Evolutionary conservation across 2,888 invertebrate genomes (phyloP), one percentile per base, ranked within the genome.

Genomic region (Sisyra terminalis): DNA sequence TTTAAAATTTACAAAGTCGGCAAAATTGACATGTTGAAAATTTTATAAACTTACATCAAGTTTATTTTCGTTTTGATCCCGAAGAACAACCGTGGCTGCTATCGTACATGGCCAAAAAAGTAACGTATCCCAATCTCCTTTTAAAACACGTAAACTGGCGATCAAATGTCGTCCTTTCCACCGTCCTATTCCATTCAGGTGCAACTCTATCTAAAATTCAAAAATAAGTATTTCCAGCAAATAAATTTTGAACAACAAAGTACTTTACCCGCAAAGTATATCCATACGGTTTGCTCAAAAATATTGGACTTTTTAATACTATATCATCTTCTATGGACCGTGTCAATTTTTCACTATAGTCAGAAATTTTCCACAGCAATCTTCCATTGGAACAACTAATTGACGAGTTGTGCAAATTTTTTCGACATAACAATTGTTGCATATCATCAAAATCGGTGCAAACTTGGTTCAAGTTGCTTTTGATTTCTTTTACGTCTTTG

Each of bases 121-220:
- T 39, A 83, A 55, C 1, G 77, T 63, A 61, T 84, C 84, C 60
- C 76, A 82, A 29, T 78, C 75, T 0, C 83, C 82, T 2, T 71
- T 69, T 24, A 81, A 64, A 1, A 81, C 71, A 37, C 76, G 72
- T 34, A 83, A 63, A 1, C 78, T 78, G 7, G 78, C 72, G 34
- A 82, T 75, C 39, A 81, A 57, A 54, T 84, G 77, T 0, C 83
- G 68, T 1, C 78, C 81, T 53, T 72, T 77, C 83, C 83, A 83
- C 47, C 77, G 78, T 29, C 82, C 81, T 40, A 78, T 70, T 5
- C 84, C 84, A 56, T 84, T 83, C 17, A 83, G 57, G 54, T 74
- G 71, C 2, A 81, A 57, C 51, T 82, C 73, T 16, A 80, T 64
- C 79, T 80, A 53, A 3, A 50, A 50, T 24, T 29, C 7, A n/a